Evolutionary conservation across 2,113 vertebrate genomes (phyloP), one percentile per base, ranked within the genome.

Genomic region (Indri indri): DNA sequence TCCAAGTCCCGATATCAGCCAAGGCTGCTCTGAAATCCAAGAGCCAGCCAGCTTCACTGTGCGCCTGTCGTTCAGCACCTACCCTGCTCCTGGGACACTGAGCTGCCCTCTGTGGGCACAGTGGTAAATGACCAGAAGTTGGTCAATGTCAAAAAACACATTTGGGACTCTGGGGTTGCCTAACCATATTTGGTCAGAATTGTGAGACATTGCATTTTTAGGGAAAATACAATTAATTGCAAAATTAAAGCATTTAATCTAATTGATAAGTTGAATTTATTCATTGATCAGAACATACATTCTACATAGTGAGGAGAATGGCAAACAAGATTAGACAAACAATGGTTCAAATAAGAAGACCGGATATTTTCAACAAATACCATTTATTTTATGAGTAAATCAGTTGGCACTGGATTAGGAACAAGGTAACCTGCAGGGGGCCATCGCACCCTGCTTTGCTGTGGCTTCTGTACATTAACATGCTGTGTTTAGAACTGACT

Each of bases 101-200:
- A 4, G 4, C 18, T n/a, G 1, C 30, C 22, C 20, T 14, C 37
- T 0, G 0, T 45, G 79, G 57, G 16, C 22, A 32, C 0, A 30
- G 12, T 40, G 22, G 25, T 6, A 22, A 9, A 3, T 9, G 18
- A 25, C 4, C 25, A 30, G 11, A 42, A 13, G 20, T 12, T 7
- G 34, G 12, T 20, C 45, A 59, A n/a, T 40, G 18, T 71, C 50
- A 47, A 27, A n/a, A 27, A 13, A 27, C 66, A 83, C 6, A 9
- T 20, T n/a, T 59, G 16, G 27, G 30, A n/a, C 8, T 66, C n/a
- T 45, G 30, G 11, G 47, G 47, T 27, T 66, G 45, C 30, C 8
- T 16, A 40, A 57, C 8, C 14, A 12, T 10, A 12, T 79, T 13
- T 54, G 34, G 42, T 37, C 9, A 34, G 9, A 63, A 9, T 32